phyloP scores from a whole-genome alignment of 2,113 vertebrate species.

The Lepus timidus region DNA sequence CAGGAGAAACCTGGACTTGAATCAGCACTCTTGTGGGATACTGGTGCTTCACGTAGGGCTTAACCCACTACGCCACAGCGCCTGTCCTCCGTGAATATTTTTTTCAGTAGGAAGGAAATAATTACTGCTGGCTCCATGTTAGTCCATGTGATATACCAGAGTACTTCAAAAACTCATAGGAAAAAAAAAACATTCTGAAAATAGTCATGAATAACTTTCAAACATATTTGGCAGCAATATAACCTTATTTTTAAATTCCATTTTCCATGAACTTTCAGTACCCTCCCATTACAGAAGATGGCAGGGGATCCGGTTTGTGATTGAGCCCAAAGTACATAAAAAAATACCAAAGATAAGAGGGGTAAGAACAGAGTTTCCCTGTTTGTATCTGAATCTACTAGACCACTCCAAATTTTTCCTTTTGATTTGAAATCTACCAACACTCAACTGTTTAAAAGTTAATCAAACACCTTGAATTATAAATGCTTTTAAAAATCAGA shows the following conservation, averaged over 20 bases:
- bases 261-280: too few relatives aligned
- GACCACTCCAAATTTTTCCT: conserved; percentile 19
- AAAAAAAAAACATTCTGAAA: too few relatives aligned
- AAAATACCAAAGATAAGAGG: conserved; percentile 57
- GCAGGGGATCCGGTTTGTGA: background rate
- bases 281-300: background rate
- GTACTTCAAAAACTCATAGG: too few relatives aligned
- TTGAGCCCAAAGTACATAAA: conserved; percentile 22
- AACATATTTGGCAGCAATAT: too few relatives aligned
- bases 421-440: conserved; percentile 71
- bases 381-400: background rate
- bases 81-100: too few relatives aligned
- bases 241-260: too few relatives aligned
- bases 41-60: too few relatives aligned
- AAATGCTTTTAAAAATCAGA: conserved; percentile 70
- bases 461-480: conserved; percentile 79
- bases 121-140: background rate
- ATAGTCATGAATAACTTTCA: too few relatives aligned
- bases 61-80: too few relatives aligned
- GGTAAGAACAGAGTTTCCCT: background rate
- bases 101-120: background rate
- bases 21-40: too few relatives aligned
- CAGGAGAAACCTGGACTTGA: too few relatives aligned
- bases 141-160: background rate
- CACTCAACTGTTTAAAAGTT: conserved; percentile 73